Conservation (phyloP, 2,113 vertebrate genomes). For the Laticauda laticaudata region DNA sequence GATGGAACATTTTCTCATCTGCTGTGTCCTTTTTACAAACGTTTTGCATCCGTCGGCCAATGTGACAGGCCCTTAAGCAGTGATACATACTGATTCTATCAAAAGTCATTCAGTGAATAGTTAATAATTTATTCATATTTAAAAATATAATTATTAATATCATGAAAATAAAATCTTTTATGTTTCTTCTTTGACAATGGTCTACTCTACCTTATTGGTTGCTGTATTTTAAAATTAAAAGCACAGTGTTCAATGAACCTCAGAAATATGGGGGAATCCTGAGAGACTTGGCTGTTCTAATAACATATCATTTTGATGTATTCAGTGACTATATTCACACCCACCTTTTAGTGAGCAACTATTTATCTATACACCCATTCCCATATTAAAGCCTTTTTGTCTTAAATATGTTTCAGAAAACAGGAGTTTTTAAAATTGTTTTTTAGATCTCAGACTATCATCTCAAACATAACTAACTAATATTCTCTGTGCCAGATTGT, state of each 20-base stretch:
- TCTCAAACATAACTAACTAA: background rate
- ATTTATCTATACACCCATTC: background rate
- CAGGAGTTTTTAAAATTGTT: background rate
- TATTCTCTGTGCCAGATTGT: background rate
- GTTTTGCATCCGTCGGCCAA: no score
- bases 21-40: no score
- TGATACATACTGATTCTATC: background rate
- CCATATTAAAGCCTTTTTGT: background rate
- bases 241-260: background rate
- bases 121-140: background rate
- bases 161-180: background rate
- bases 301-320: background rate
- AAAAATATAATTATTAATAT: background rate
- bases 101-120: background rate
- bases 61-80: background rate
- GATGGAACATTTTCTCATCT: no score
- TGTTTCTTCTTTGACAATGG: background rate
- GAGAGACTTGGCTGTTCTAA: background rate
- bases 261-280: background rate
- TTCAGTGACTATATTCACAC: background rate
- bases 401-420: background rate
- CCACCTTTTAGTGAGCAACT: background rate
- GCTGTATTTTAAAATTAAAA: background rate
- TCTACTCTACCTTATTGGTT: background rate
- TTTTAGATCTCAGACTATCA: background rate